A percentile compares a stretch with the other conserved stretches of the same genome.
Conservation (phyloP, 2,797 vertebrate species). For the Argyrosomus regius region DNA sequence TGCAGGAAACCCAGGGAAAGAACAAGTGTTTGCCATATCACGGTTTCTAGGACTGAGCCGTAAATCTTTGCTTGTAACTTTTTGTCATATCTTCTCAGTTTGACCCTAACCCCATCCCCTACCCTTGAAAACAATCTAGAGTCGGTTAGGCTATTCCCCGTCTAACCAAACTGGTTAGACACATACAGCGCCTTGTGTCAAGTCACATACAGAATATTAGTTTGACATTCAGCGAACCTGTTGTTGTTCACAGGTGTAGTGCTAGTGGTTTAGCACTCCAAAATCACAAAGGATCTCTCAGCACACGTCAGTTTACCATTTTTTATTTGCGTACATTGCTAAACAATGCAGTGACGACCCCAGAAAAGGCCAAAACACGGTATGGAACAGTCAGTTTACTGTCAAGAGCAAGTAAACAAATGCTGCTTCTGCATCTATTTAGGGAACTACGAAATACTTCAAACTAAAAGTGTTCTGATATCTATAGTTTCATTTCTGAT, state of each 20-base stretch:
- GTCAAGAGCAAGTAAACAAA: neutral
- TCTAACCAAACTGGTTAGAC: constrained; percentile 30
- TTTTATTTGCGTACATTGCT: neutral
- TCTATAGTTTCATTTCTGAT: constrained; percentile 28
- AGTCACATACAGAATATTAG: neutral
- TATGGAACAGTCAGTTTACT: neutral
- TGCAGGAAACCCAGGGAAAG: constrained; percentile 51
- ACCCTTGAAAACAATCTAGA: too few relatives aligned
- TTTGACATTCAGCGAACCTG: neutral
- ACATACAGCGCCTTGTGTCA: neutral
- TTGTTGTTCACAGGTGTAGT: constrained; percentile 3
- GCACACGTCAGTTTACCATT: constrained; percentile 1
- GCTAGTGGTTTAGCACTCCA: neutral
- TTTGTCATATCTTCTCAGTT: constrained; percentile 1
- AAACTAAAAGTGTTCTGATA: constrained; percentile 1
- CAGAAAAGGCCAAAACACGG: constrained; percentile 29
- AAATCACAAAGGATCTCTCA: constrained; percentile 6
- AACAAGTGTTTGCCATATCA: constrained; percentile 26
- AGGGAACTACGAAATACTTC: neutral
- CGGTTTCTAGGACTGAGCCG: constrained; percentile 2
- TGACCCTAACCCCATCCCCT: too few relatives aligned
- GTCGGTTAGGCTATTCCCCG: neutral
- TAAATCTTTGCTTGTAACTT: neutral
- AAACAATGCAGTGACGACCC: constrained; percentile 18
- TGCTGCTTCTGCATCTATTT: constrained; percentile 12